Evolutionary conservation across 1,140 invertebrate genomes (phyloP), one percentile per base, ranked within the genome.

Genomic region (Listronotus oregonensis): DNA sequence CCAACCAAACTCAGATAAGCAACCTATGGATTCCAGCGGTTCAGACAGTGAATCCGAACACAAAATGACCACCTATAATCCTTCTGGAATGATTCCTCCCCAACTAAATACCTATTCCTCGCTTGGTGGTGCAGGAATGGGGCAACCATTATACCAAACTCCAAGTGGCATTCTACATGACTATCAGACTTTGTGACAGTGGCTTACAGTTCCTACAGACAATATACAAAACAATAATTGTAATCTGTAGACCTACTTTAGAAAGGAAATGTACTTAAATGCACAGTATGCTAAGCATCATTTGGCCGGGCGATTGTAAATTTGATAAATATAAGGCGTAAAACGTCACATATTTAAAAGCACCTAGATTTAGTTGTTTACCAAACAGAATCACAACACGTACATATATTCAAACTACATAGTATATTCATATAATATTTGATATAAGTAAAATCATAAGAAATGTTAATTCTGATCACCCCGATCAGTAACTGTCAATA

Each of bases 141-240:
- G 68, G 17, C 77, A 79, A 57, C 75, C 75, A 3, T 51, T 78
- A 37, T 79, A 79, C 61, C 75, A 74, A 57, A 62, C 74, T 9
- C 74, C 77, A 15, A 68, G 73, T 10, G 72, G 73, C 15, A 71
- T 78, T 18, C 62, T 79, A 12, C 77, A 79, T 59, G 77, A 79
- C 61, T 79, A 79, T 46, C 77, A 79, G 63, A 73, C 77, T 7
- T 79, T 79, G 77, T 79, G 77, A 79, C 77, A 78, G 61, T 79
- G 75, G 77, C 69, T 79, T 32, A 64, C 59, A 18, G 64, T 66
- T n/a, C 68, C 66, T 27, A 64, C 67, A 44, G 67, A 72, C 32
- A 43, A 55, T 12, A 62, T 42, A 17, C 39, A 56, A 27, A 57
- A 15, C 50, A 51, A 18, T 47, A 62, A 32, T 67, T 62, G 68